Conservation (phyloP, 2,888 invertebrate genomes). For the Parthenolecanium corni region DNA sequence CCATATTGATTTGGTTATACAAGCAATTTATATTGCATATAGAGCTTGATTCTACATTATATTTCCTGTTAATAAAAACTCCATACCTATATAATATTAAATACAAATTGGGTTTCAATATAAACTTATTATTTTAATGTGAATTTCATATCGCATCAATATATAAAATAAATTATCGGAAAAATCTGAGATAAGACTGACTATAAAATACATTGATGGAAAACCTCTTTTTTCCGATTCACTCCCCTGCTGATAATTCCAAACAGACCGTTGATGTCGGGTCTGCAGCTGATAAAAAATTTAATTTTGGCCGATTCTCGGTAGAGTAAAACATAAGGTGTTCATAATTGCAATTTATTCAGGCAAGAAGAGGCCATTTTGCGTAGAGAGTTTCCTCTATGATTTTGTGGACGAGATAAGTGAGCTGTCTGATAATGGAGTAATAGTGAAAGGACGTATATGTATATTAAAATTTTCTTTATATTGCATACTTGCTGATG, state of each 20-base stretch:
- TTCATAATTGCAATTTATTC: not conserved
- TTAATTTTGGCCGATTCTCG: not conserved
- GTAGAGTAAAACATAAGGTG: not conserved
- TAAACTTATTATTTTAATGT: not conserved
- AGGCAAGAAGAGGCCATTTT: not conserved
- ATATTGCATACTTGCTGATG: not conserved
- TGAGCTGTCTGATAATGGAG: not conserved
- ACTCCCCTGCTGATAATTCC: no score
- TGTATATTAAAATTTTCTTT: not conserved
- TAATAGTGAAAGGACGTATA: not conserved
- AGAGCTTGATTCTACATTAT: no score
- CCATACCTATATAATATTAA: no score
- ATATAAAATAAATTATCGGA: not conserved
- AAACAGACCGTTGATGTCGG: no score
- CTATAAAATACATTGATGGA: not conserved
- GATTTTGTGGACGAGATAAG: not conserved
- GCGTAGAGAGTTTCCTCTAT: not conserved
- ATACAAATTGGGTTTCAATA: no score
- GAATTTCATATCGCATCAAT: no score
- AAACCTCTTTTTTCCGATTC: not conserved
- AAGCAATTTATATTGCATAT: no score
- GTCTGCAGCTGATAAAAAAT: no score
- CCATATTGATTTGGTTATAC: no score
- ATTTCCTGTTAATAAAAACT: no score
- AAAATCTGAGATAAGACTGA: not conserved